These are phyloP conservation scores for Urocitellus parryii DNA, from an alignment of 2,113 vertebrate species.

Conservation along the genomic window DNA sequence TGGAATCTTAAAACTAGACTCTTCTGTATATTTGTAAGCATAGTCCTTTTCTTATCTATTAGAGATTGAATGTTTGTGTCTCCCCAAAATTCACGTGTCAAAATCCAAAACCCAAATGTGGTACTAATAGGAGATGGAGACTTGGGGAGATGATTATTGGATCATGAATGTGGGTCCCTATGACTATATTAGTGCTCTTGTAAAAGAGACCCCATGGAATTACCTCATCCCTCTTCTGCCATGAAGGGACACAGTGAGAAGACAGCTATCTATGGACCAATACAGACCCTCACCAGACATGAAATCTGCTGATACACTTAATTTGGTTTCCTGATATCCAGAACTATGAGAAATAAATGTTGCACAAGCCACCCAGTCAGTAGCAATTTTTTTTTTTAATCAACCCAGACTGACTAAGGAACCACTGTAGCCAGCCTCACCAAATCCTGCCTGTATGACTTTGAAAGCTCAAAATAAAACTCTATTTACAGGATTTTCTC, in stretches of 20 bases:
- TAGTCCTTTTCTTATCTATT: neutral
- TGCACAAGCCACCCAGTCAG: neutral
- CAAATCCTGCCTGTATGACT: accelerated
- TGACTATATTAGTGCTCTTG: neutral
- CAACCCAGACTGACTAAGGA: neutral
- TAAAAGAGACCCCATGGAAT: neutral
- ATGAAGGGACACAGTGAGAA: neutral
- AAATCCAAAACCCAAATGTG: neutral
- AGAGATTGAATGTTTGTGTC: neutral
- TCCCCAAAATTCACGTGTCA: neutral
- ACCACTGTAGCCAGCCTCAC: neutral
- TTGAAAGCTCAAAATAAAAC: neutral
- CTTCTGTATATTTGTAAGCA: too few relatives aligned
- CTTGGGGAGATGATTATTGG: neutral
- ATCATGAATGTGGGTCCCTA: neutral
- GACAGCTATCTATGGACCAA: neutral
- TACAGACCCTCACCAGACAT: neutral
- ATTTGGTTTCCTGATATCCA: neutral
- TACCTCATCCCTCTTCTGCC: neutral
- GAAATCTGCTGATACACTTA: neutral
- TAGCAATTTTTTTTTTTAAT: neutral
- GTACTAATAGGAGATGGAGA: neutral
- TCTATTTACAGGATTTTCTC: neutral
- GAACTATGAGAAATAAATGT: neutral
- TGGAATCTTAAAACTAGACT: too few relatives aligned